Evolutionary conservation across 1,140 invertebrate genomes (phyloP).

Genomic region (Scaptomyza montana): DNA sequence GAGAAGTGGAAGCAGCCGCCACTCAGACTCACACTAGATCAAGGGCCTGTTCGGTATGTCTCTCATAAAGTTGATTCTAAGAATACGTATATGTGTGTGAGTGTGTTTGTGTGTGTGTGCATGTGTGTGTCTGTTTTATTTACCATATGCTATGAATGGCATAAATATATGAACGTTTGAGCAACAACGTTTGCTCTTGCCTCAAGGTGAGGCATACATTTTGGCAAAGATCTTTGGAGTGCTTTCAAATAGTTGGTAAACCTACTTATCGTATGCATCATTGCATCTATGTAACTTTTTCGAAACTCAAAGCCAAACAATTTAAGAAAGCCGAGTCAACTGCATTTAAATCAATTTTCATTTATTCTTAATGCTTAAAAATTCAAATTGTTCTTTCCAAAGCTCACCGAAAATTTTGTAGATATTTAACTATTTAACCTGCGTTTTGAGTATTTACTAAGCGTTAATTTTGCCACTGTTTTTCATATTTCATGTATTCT

Average conservation of each 20-base stretch:
- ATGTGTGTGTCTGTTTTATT: slow-evolving; percentile 44
- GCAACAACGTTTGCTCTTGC: slow-evolving; percentile 34
- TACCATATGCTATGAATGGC: slow-evolving; percentile 65
- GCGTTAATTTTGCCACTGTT: too few relatives aligned
- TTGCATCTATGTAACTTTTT: not conserved
- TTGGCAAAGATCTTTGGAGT: slow-evolving; percentile 25
- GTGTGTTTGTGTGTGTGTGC: slow-evolving; percentile 26
- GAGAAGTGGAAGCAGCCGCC: slow-evolving; percentile 23
- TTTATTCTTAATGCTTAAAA: too few relatives aligned
- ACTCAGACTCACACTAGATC: slow-evolving; percentile 45
- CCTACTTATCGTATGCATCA: not conserved
- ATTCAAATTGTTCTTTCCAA: too few relatives aligned
- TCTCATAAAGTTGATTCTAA: slow-evolving; percentile 33
- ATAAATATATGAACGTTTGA: slow-evolving; percentile 38
- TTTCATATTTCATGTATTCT: too few relatives aligned
- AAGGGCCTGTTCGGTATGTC: slow-evolving; percentile 62
- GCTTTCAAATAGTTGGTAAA: slow-evolving; percentile 1
- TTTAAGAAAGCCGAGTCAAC: too few relatives aligned
- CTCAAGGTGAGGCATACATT: slow-evolving; percentile 20
- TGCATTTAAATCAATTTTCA: too few relatives aligned
- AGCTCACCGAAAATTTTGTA: too few relatives aligned
- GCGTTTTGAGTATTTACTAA: too few relatives aligned
- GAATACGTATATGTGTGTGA: slow-evolving; percentile 3
- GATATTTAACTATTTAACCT: too few relatives aligned
- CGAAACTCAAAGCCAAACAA: too few relatives aligned